phyloP scores from a whole-genome alignment of 2,888 invertebrate genomes.

The Latheticus oryzae region DNA sequence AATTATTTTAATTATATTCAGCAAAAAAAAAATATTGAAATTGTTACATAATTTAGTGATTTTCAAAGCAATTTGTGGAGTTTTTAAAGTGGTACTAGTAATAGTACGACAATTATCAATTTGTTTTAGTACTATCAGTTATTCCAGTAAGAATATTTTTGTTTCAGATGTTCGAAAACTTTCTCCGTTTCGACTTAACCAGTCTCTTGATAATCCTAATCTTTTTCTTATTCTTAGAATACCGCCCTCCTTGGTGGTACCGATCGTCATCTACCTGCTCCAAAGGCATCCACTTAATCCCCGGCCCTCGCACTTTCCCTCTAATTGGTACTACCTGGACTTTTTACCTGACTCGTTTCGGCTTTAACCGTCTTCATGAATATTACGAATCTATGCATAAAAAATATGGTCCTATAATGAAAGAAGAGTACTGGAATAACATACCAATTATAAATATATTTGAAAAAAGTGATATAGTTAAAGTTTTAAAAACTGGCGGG shows the following conservation, averaged over 20 bases:
- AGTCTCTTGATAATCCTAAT: conserved; percentile 50
- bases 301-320: conserved; percentile 80
- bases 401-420: conserved; percentile 78
- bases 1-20: too few relatives aligned
- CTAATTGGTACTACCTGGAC: conserved; percentile 85
- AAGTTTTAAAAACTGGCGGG: conserved; percentile 78
- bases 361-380: conserved; percentile 80
- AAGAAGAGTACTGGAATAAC: conserved; percentile 81
- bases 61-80: neutral
- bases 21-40: too few relatives aligned
- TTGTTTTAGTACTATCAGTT: neutral
- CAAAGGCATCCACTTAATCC: conserved; percentile 67
- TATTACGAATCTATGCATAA: conserved; percentile 81
- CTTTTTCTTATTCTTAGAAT: conserved; percentile 56
- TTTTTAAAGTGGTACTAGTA: neutral
- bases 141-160: neutral
- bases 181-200: conserved; percentile 50
- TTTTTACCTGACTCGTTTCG: conserved; percentile 75
- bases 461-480: conserved; percentile 78
- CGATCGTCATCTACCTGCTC: conserved; percentile 39
- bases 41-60: too few relatives aligned
- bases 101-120: conserved; percentile 1
- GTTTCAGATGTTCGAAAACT: conserved; percentile 49
- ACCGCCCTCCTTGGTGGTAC: conserved; percentile 59
- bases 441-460: conserved; percentile 80